These are phyloP conservation scores for Bimastos eiseni DNA, from an alignment of 2,888 invertebrate species.

Conservation along the genomic window DNA sequence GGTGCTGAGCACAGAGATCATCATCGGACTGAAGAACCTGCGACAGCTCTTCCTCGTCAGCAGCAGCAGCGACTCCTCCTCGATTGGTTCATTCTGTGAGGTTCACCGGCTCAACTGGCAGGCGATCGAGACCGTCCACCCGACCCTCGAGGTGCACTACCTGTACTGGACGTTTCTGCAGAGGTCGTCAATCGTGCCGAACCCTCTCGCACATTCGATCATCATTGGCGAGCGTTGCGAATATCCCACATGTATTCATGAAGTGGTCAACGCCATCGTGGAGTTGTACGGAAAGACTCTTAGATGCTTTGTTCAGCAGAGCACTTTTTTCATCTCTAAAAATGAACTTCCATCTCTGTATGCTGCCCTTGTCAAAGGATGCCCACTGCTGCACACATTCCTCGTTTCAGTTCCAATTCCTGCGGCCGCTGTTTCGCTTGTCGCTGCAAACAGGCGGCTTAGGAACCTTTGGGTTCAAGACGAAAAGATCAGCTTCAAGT, in stretches of 20 bases:
- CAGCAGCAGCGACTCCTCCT: background rate
- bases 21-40: background rate
- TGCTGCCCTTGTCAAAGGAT: background rate
- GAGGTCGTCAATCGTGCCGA: background rate
- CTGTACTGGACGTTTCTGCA: background rate
- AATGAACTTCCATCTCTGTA: background rate
- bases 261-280: background rate
- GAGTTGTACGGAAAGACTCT: background rate
- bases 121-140: background rate
- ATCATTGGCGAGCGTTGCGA: background rate
- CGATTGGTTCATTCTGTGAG: background rate
- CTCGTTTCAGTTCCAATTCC: background rate
- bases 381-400: slow-evolving; percentile 7
- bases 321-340: background rate
- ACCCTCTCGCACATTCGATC: background rate
- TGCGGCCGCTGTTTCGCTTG: slow-evolving; percentile 1
- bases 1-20: background rate
- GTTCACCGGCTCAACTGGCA: slow-evolving; percentile 3
- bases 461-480: background rate
- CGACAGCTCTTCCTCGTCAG: background rate
- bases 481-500: background rate
- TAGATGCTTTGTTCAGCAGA: background rate
- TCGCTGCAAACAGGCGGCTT: background rate
- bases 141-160: background rate
- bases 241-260: background rate